Conservation (phyloP, 2,888 invertebrate species). For the Lepidocyrtinus sp. region DNA sequence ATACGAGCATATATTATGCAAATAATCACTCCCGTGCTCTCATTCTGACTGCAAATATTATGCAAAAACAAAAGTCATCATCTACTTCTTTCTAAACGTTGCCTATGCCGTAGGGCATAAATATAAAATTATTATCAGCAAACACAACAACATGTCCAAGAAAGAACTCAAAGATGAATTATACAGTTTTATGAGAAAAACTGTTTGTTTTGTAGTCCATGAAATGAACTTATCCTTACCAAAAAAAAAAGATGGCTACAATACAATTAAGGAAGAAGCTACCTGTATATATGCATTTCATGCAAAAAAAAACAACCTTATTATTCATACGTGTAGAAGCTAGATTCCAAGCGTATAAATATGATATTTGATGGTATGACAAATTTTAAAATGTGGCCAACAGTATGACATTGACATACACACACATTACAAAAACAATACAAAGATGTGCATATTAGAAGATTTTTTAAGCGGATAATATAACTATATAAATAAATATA, state of each 20-base stretch:
- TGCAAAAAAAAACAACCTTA: constrained; percentile 31
- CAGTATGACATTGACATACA: constrained; percentile 47
- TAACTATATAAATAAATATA: not conserved
- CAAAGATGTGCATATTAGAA: constrained; percentile 57
- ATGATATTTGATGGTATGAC: constrained; percentile 26
- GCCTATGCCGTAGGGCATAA: too few relatives aligned
- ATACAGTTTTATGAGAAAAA: constrained; percentile 23
- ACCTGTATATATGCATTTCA: constrained; percentile 60
- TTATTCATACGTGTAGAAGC: constrained; percentile 18
- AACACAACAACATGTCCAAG: not conserved
- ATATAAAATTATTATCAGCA: too few relatives aligned
- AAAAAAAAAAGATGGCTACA: constrained; percentile 39
- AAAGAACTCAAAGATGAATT: not conserved
- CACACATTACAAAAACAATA: constrained; percentile 35
- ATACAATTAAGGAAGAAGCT: constrained; percentile 45
- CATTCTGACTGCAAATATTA: not conserved
- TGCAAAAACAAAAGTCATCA: not conserved
- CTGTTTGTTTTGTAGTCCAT: constrained; percentile 54
- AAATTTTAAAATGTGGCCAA: constrained; percentile 57
- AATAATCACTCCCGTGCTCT: not conserved
- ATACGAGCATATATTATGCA: not conserved
- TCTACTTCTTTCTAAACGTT: too few relatives aligned
- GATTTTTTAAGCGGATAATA: not conserved
- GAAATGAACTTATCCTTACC: constrained; percentile 33
- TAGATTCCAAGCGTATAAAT: constrained; percentile 15